These are phyloP conservation scores for Plectrocnemia conspersa DNA, from an alignment of 1,140 invertebrate species.

Conservation along the genomic window DNA sequence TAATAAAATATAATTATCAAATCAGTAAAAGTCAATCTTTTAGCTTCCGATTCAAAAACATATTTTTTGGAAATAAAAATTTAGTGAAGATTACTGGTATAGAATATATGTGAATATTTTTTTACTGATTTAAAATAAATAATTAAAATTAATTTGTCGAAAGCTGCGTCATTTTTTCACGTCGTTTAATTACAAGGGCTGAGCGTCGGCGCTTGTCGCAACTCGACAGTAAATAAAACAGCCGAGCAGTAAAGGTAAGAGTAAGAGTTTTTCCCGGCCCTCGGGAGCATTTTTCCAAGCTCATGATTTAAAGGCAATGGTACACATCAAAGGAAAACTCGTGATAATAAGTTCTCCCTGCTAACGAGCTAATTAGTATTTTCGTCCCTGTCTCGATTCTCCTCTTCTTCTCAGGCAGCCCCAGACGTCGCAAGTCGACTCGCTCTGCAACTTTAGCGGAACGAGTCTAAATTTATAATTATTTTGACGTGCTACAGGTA, in stretches of 20 bases:
- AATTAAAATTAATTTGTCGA: slow-evolving; percentile 12
- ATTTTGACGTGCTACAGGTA: slow-evolving; percentile 24
- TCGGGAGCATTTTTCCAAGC: slow-evolving; percentile 12
- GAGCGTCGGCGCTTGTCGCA: slow-evolving; percentile 16
- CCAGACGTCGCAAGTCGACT: slow-evolving; percentile 1
- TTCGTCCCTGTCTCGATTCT: slow-evolving; percentile 16
- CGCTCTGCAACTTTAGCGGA: slow-evolving; percentile 24
- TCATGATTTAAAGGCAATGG: slow-evolving; percentile 30
- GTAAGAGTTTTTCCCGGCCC: background rate
- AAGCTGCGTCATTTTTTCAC: slow-evolving; percentile 1
- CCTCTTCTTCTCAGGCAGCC: slow-evolving; percentile 2
- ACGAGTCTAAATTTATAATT: slow-evolving; percentile 32
- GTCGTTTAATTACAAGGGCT: slow-evolving; percentile 21
- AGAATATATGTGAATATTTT: too few species aligned
- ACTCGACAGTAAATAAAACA: slow-evolving; percentile 24
- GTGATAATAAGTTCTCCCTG: slow-evolving; percentile 30
- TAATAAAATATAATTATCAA: too few species aligned
- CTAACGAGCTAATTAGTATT: slow-evolving; percentile 32
- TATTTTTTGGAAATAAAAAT: too few species aligned
- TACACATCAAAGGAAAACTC: slow-evolving; percentile 30
- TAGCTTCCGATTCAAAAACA: too few species aligned
- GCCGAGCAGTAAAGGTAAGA: background rate
- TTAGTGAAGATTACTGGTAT: too few species aligned
- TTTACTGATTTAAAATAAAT: slow-evolving; percentile 14
- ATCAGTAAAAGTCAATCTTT: too few species aligned